Conservation (phyloP, 2,888 invertebrate species). For the Zootermopsis nevadensis region DNA sequence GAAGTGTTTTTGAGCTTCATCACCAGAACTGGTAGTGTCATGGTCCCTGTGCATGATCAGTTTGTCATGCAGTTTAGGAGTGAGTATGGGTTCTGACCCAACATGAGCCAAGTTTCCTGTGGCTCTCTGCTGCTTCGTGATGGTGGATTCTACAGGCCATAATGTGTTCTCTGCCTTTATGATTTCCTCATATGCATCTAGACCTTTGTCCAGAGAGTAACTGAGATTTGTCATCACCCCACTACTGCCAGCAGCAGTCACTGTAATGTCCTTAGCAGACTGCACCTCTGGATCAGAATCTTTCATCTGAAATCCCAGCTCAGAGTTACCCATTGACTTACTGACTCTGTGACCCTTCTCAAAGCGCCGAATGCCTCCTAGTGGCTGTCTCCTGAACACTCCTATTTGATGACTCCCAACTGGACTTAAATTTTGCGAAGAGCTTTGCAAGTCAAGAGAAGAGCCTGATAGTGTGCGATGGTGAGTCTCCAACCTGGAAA, state of each 20-base stretch:
- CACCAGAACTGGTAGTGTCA: slow-evolving; percentile 29
- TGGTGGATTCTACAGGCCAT: background rate
- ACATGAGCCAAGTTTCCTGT: slow-evolving; percentile 43
- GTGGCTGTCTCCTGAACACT: slow-evolving; percentile 18
- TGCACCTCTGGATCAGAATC: slow-evolving; percentile 44
- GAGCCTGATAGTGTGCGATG: slow-evolving; percentile 53
- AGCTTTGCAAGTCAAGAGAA: slow-evolving; percentile 51
- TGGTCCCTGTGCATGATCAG: slow-evolving; percentile 21
- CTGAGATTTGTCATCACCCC: slow-evolving; percentile 43
- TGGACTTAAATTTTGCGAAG: slow-evolving; percentile 50
- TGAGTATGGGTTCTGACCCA: slow-evolving; percentile 52
- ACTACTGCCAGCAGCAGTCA: background rate
- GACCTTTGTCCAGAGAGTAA: slow-evolving; percentile 54
- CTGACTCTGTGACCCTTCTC: slow-evolving; percentile 52
- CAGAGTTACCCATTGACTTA: slow-evolving; percentile 53
- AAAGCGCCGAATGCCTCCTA: slow-evolving; percentile 41
- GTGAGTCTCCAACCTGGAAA: slow-evolving; percentile 47
- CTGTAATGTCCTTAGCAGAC: slow-evolving; percentile 37
- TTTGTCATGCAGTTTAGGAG: slow-evolving; percentile 10
- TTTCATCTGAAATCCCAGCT: slow-evolving; percentile 48
- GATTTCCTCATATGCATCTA: slow-evolving; percentile 53
- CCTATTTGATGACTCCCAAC: slow-evolving; percentile 45
- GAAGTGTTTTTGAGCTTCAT: slow-evolving; percentile 50
- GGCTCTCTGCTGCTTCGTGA: slow-evolving; percentile 7
- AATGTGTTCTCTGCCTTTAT: slow-evolving; percentile 42